phyloP scores from a whole-genome alignment of 2,113 vertebrate genomes.

The Leiothrix lutea region DNA sequence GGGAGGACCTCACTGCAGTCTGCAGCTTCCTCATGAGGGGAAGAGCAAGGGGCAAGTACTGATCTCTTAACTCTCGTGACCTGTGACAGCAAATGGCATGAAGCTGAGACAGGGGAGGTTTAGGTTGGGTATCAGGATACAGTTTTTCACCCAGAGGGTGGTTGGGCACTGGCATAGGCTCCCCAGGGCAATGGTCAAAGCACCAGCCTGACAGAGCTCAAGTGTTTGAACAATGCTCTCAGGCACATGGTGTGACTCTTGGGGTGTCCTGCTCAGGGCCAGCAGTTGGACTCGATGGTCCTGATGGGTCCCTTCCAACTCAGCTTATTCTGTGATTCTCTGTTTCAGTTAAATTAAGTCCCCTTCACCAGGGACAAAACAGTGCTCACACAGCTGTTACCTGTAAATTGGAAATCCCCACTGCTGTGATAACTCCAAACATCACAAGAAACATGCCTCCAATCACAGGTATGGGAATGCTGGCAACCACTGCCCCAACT shows the following conservation, averaged over 20 bases:
- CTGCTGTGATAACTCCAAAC: slow-evolving; percentile 90
- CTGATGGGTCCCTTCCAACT: not conserved
- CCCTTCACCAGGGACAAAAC: not conserved
- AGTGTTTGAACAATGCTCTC: not conserved
- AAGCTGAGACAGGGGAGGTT: not conserved
- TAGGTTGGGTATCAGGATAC: not conserved
- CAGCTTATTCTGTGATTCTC: not conserved
- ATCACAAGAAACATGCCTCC: slow-evolving; percentile 96
- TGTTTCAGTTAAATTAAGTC: not conserved
- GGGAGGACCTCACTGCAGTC: not conserved
- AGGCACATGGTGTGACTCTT: not conserved
- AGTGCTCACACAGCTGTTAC: slow-evolving; percentile 55
- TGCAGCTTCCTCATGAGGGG: not conserved
- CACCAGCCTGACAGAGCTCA: not conserved
- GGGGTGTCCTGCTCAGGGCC: not conserved
- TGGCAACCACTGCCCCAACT: slow-evolving; percentile 86
- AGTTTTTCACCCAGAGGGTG: not conserved
- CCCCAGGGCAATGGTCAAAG: not conserved
- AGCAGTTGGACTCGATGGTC: not conserved
- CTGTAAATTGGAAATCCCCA: slow-evolving; percentile 93
- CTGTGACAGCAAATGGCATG: not conserved
- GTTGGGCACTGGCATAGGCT: not conserved
- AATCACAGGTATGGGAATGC: slow-evolving; percentile 89
- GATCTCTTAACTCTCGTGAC: not conserved
- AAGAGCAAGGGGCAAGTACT: not conserved